A percentile compares a stretch with the other conserved stretches of the same genome.
These are phyloP conservation scores for Cyprinodon brontotheroides DNA, from an alignment of 2,113 vertebrate species.

Conservation along the genomic window DNA sequence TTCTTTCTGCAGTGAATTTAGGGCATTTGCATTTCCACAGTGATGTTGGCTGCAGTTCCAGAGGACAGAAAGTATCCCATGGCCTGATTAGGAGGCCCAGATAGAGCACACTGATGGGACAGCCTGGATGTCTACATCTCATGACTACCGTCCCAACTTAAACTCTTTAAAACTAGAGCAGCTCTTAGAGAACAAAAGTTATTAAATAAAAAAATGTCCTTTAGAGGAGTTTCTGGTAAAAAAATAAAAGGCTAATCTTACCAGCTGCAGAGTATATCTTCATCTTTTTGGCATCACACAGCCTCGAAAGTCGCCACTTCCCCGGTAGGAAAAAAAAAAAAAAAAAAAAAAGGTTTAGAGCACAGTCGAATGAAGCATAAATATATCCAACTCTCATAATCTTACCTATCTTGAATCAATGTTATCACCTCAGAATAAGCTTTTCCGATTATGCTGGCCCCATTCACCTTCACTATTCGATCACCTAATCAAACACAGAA, in stretches of 20 bases:
- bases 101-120: conserved; percentile 66
- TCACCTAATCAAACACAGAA: conserved; percentile 81
- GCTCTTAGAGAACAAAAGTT: conserved; percentile 10
- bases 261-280: conserved; percentile 96
- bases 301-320: conserved; percentile 88
- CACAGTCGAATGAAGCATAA: not conserved
- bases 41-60: conserved; percentile 27
- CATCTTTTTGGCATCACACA: conserved; percentile 99
- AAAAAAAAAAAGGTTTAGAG: not conserved
- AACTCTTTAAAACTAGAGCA: conserved; percentile 56
- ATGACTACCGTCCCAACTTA: conserved; percentile 34
- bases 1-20: conserved; percentile 29
- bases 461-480: conserved; percentile 96
- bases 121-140: conserved; percentile 33
- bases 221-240: not conserved
- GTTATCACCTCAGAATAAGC: conserved; percentile 97
- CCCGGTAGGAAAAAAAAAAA: conserved; percentile 49
- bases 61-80: conserved; percentile 52
- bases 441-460: conserved; percentile 96
- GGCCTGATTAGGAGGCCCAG: conserved; percentile 79
- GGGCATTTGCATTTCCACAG: conserved; percentile 52
- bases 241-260: conserved; percentile 45
- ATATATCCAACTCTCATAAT: not conserved
- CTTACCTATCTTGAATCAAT: conserved; percentile 97
- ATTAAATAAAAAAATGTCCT: not conserved